Conservation (phyloP, 2,797 vertebrate species). For the Takifugu rubripes region DNA sequence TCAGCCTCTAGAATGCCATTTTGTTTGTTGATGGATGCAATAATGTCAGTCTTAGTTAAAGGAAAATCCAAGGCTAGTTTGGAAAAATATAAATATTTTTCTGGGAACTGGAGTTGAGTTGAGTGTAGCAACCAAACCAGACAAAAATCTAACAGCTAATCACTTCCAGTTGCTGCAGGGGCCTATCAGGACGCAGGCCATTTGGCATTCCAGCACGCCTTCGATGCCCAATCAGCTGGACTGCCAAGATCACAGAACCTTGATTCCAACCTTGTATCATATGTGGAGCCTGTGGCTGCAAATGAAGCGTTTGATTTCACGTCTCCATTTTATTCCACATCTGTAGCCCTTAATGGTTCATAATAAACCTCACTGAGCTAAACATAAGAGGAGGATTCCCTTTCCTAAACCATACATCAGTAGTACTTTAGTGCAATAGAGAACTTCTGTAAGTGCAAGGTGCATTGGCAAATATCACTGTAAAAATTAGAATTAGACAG, state of each 20-base stretch:
- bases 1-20: slow-evolving; percentile 8
- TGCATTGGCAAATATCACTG: background rate
- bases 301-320: slow-evolving; percentile 35
- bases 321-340: slow-evolving; percentile 14
- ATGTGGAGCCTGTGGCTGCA: slow-evolving; percentile 39
- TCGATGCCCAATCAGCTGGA: slow-evolving; percentile 35
- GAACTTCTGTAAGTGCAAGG: too few relatives aligned
- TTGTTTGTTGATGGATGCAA: slow-evolving; percentile 41
- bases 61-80: slow-evolving; percentile 27
- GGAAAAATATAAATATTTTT: background rate
- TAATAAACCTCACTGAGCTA: background rate
- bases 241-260: slow-evolving; percentile 25
- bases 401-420: too few relatives aligned
- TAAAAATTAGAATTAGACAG: too few relatives aligned
- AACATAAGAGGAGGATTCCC: too few relatives aligned
- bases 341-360: slow-evolving; percentile 22
- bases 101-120: slow-evolving; percentile 13
- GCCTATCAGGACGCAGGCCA: slow-evolving; percentile 39
- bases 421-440: too few relatives aligned
- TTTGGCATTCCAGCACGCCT: slow-evolving; percentile 46
- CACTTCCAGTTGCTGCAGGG: slow-evolving; percentile 42
- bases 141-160: slow-evolving; percentile 40
- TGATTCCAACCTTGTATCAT: slow-evolving; percentile 32
- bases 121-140: slow-evolving; percentile 37
- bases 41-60: slow-evolving; percentile 1